Base-by-base conservation (phyloP, 1,140 invertebrate species). In the Bilobella aurantiaca region DNA sequence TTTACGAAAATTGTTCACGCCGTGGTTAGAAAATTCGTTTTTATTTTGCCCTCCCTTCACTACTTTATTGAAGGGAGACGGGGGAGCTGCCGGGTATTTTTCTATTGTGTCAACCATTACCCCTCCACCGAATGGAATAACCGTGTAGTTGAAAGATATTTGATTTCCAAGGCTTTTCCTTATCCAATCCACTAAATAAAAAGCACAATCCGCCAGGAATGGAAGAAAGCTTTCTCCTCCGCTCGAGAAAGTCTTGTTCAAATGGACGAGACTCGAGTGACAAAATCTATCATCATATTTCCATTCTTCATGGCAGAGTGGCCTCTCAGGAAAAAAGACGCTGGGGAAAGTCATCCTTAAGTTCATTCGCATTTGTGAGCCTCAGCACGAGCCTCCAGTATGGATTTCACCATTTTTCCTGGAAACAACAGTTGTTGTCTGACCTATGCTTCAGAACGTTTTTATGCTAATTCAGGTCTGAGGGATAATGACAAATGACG, bases 61-160 rank as follows among this genome's bases (percentile, higher is more conserved):
- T 12, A 42, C 34, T 8, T 42, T 42, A 42, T 42, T 18, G 8
- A 42, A 42, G 8, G 8, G 18, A 12, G 23, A 23, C 21, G 21
- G 8, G n/a, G 23, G 3, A 18, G 49, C 49, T 53, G 14, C 49
- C 49, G 49, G 49, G 23, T 53, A 53, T 53, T 53, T 42, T 53
- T 53, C 49, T 53, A 53, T 53, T 53, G 49, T 53, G 49, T 53
- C 49, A 53, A 53, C 49, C 49, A 53, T 53, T 53, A 56, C 49
- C 62, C 29, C 57, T 53, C 31, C 49, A 32, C 56, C 47, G n/a
- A 58, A 64, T 63, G 47, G 27, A 63, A 63, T 63, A 63, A 53
- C 62, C 47, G 23, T 56, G 46, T 56, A 31, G 3, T 21, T 25
- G n/a, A 31, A 21, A 16, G 60, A 42, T 62, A 62, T 25, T 62